Evolutionary conservation across 2,113 vertebrate genomes (phyloP), one percentile per base, ranked within the genome.

Genomic region (Ptilonorhynchus violaceus): DNA sequence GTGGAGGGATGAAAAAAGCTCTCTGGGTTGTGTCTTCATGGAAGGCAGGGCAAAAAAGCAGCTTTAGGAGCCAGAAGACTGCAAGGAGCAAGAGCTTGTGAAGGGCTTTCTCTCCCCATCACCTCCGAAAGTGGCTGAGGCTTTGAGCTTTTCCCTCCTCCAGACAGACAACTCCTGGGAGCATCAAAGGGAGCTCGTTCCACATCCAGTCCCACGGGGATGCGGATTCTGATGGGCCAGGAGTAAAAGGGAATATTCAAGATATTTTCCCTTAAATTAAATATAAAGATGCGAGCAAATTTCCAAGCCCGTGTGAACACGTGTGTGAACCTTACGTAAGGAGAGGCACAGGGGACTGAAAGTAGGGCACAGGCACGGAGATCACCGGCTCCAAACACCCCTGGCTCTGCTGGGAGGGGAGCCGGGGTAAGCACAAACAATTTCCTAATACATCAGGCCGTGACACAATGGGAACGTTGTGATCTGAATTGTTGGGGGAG

Each of bases 251-350:
- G 95, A 96, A 95, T 91, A 96, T 74, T 91, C 50, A 86, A 86
- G 93, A 60, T 76, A 88, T 91, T 93, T 96, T 75, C 79, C 56
- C 50, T 89, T 94, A 8, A 88, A 96, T 95, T 93, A 95, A 96
- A 96, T 31, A 92, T 93, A 88, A 79, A 66, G 63, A 60, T 15
- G 76, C 2, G 15, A 75, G 53, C 41, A 56, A 46, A 64, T 30
- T 37, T 77, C 41, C 89, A 42, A n/a, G 30, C 58, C 49, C 7
- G 7, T 77, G 66, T 74, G 84, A 89, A 68, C 79, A 70, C 28
- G 7, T 37, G 85, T 84, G 83, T 28, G 33, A 83, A 44, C n/a
- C 47, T 83, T 63, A 39, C 2, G 1, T 25, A 80, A 62, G 91
- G 22, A 28, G 82, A 69, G 56, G 68, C 86, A 80, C 87, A 11